Evolutionary conservation across 1,140 invertebrate species (phyloP), one percentile per base, ranked within the genome.

Genomic region (Hetaerina americana): DNA sequence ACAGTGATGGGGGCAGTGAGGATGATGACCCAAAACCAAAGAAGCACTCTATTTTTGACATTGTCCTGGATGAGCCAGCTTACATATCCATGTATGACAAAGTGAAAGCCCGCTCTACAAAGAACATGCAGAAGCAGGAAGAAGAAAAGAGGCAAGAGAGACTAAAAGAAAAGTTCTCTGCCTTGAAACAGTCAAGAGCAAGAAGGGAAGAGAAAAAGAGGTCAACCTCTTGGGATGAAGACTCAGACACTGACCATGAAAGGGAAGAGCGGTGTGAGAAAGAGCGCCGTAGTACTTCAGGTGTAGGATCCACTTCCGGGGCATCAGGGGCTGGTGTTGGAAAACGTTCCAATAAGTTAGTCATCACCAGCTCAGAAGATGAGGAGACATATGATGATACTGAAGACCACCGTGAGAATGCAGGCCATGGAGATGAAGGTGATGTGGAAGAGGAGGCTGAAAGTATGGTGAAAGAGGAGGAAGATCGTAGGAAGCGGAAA

Each of bases 41-140:
- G 78, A 93, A 93, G 81, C 91, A 93, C 82, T 95, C 93, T n/a
- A 94, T 94, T 75, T 95, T 94, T 80, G 92, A 95, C 78, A 93
- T 94, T 72, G 87, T 93, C 26, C 91, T 94, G 77, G 93, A 95
- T 76, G 93, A 91, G 73, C 92, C 92, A 2, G 90, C 90, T 15
- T 97, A 96, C 78, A 94, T 96, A 72, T 97, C 95, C 29, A 98
- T 98, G 96, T 98, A 98, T 80, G 96, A 98, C 79, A 97, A 97
- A 82, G 95, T 98, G 0, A 98, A 98, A 82, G 92, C 95, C 3
- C 87, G 95, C 66, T 96, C 94, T 26, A 95, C 91, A 71, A 94
- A 94, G 79, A 92, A 93, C 78, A 92, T 93, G 90, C 92, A 94
- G 80, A 94, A 93, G 78, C 87, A 93, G 76, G 92, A 95, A 78